These are phyloP conservation scores for Alentia gelatinosa DNA, from an alignment of 2,888 invertebrate species.

Conservation along the genomic window DNA sequence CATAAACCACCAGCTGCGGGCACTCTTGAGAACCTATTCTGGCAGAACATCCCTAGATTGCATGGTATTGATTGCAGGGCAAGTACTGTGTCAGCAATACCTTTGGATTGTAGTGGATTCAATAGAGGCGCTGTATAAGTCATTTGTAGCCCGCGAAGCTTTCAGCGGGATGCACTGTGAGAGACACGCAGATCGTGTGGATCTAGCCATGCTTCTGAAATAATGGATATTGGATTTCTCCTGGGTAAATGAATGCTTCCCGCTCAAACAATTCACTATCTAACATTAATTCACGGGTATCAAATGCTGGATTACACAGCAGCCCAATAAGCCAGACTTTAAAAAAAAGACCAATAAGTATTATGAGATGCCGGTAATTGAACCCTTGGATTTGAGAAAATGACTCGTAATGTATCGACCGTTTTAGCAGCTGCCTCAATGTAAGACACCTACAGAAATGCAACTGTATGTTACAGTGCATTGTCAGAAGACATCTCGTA, in stretches of 20 bases:
- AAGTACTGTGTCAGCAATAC: neutral
- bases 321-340: neutral
- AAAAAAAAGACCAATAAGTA: neutral
- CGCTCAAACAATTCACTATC: neutral
- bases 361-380: no score
- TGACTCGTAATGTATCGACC: no score
- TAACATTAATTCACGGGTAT: neutral
- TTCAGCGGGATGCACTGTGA: neutral
- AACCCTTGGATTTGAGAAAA: no score
- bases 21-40: neutral
- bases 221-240: constrained; percentile 12
- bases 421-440: no score
- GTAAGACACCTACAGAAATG: no score
- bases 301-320: neutral
- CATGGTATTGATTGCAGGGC: neutral
- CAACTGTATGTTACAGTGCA: no score
- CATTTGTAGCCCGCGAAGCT: neutral
- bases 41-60: neutral
- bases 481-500: no score
- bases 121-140: neutral
- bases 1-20: neutral
- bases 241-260: no score
- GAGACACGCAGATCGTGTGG: neutral
- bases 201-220: neutral
- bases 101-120: neutral